Evolutionary conservation across 2,113 vertebrate species (phyloP), one percentile per base, ranked within the genome.

Genomic region (Carassius gibelio): DNA sequence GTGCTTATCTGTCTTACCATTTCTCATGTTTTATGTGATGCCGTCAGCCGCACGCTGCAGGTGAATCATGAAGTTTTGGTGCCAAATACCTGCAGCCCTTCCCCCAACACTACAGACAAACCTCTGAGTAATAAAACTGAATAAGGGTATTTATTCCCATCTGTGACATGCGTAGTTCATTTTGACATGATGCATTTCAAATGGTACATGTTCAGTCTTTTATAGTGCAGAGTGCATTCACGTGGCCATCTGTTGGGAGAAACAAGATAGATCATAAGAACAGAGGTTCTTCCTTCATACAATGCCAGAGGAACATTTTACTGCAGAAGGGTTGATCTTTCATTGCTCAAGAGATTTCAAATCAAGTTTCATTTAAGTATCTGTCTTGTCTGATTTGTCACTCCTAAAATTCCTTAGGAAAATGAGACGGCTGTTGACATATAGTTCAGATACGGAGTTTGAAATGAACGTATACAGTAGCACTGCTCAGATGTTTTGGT

Each of bases 21-120:
- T 91, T 83, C 76, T 93, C 90, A 91, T 85, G 66, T 57, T 82
- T 89, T 87, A 84, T 90, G 82, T 89, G 90, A 75, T 87, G 61
- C 85, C 81, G 9, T 89, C 87, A 90, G 87, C 86, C 38, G 87
- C 75, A 84, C 88, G 85, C 87, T 38, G 84, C 75, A 87, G 89
- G 87, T 91, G 89, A 87, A 85, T 87, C 72, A 87, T 72, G 80
- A 89, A 68, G 42, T 81, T 85, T 89, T 87, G 19, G 42, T 8
- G 19, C 76, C 4, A 9, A n/a, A 72, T 42, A 75, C 42, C 69
- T 74, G 38, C 38, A 23, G 9, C 34, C 69, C 36, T 10, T 42
- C 19, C 69, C 68, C 19, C 14, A 61, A n/a, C 36, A 42, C 17
- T 2, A 0, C 11, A 42, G 3, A 11, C 36, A 11, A 15, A 72